phyloP scores from a whole-genome alignment of 64 coral and sea anemone genomes.

The Dendrophyllia cribrosa region DNA sequence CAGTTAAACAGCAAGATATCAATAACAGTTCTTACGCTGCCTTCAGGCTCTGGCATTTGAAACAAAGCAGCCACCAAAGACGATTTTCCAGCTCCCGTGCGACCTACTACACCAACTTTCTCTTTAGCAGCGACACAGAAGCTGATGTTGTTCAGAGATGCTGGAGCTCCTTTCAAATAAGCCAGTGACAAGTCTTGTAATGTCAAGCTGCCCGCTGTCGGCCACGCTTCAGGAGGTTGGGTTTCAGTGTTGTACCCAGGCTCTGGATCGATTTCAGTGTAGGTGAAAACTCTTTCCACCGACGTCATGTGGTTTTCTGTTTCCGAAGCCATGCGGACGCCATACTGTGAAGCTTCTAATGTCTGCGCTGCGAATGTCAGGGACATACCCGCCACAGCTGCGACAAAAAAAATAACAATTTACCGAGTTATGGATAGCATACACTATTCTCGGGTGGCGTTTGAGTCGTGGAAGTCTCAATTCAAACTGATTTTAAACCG shows the following conservation, averaged over 20 bases:
- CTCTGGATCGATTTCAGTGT: constrained; percentile 52
- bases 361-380: constrained; percentile 48
- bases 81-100: constrained; percentile 76
- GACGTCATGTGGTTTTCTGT: constrained; percentile 72
- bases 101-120: constrained; percentile 67
- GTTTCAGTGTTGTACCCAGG: constrained; percentile 59
- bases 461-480: too few species aligned
- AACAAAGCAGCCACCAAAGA: constrained; percentile 74
- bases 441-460: too few species aligned
- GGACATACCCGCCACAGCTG: constrained; percentile 64
- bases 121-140: constrained; percentile 42
- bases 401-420: background rate
- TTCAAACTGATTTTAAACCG: too few species aligned
- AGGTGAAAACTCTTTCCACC: constrained; percentile 50
- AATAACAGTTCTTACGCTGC: background rate
- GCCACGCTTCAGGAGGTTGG: constrained; percentile 65
- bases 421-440: too few species aligned
- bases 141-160: constrained; percentile 38
- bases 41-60: constrained; percentile 73
- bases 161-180: constrained; percentile 45
- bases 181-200: constrained; percentile 47
- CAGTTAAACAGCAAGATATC: too few species aligned
- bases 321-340: constrained; percentile 4
- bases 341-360: constrained; percentile 33
- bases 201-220: constrained; percentile 42